A percentile compares a stretch with the other conserved stretches of the same genome.
Conservation (phyloP, 2,797 vertebrate species). For the Anguilla megastoma region DNA sequence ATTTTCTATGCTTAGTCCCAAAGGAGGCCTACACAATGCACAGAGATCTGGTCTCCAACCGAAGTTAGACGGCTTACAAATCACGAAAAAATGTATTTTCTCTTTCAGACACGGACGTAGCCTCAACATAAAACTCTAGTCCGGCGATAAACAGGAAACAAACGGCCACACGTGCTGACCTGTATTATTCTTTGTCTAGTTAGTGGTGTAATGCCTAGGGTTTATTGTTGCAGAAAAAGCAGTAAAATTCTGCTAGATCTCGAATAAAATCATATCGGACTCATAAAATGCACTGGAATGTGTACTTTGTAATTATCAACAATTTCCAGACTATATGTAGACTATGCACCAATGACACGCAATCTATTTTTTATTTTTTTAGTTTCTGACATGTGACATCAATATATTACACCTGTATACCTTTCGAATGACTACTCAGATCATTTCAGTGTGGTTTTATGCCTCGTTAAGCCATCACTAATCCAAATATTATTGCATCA, state of each 20-base stretch:
- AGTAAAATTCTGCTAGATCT: neutral
- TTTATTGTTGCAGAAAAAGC: neutral
- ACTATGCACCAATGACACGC: neutral
- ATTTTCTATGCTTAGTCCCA: conserved; percentile 9
- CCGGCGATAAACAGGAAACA: neutral
- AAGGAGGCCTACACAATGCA: neutral
- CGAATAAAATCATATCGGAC: too few species aligned
- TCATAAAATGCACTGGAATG: neutral
- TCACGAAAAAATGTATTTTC: neutral
- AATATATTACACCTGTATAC: neutral
- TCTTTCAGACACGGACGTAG: neutral
- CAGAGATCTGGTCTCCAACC: neutral
- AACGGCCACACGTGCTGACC: neutral
- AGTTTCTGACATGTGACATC: neutral
- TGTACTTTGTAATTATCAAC: neutral
- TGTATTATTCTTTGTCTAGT: neutral
- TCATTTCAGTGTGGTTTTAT: neutral
- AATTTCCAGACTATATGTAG: neutral
- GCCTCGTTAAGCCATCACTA: neutral
- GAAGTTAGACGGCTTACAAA: neutral
- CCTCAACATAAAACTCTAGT: neutral
- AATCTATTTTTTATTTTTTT: neutral
- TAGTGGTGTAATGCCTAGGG: neutral
- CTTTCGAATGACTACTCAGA: neutral
- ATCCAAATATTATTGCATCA: neutral